phyloP scores from a whole-genome alignment of 2,888 invertebrate genomes.

The Thereva unica region DNA sequence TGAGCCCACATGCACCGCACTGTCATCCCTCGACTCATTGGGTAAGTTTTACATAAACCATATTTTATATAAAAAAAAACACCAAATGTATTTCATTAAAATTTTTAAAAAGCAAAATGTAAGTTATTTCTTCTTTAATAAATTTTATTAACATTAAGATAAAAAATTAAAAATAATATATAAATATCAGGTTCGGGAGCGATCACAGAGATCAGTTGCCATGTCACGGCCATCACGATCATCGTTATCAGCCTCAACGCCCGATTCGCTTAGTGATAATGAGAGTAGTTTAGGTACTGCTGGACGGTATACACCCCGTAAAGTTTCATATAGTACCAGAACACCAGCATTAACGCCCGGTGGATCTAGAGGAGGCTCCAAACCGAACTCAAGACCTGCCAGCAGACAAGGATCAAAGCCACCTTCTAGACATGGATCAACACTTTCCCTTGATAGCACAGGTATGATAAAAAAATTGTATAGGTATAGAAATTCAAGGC shows the following conservation, averaged over 20 bases:
- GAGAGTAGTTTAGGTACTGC: slow-evolving; percentile 76
- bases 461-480: slow-evolving; percentile 60
- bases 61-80: slow-evolving; percentile 9
- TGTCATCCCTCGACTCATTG: slow-evolving; percentile 71
- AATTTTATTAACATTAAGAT: slow-evolving; percentile 3
- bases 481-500: no score
- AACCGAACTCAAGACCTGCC: slow-evolving; percentile 83
- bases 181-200: slow-evolving; percentile 80
- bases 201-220: slow-evolving; percentile 87
- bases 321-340: slow-evolving; percentile 65
- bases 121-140: slow-evolving; percentile 8
- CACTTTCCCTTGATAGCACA: slow-evolving; percentile 85
- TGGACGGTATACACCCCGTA: slow-evolving; percentile 67
- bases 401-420: slow-evolving; percentile 89
- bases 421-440: slow-evolving; percentile 91
- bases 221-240: slow-evolving; percentile 82
- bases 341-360: slow-evolving; percentile 72
- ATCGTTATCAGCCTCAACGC: slow-evolving; percentile 83
- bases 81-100: slow-evolving; percentile 6
- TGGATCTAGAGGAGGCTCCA: slow-evolving; percentile 72
- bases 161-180: slow-evolving; percentile 6
- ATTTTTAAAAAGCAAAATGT: slow-evolving; percentile 3
- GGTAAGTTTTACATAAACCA: slow-evolving; percentile 53
- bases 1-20: slow-evolving; percentile 67
- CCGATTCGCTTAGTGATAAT: slow-evolving; percentile 86